Conservation (phyloP, 1,140 invertebrate species). For the Phymorhynchus buccinoides region DNA sequence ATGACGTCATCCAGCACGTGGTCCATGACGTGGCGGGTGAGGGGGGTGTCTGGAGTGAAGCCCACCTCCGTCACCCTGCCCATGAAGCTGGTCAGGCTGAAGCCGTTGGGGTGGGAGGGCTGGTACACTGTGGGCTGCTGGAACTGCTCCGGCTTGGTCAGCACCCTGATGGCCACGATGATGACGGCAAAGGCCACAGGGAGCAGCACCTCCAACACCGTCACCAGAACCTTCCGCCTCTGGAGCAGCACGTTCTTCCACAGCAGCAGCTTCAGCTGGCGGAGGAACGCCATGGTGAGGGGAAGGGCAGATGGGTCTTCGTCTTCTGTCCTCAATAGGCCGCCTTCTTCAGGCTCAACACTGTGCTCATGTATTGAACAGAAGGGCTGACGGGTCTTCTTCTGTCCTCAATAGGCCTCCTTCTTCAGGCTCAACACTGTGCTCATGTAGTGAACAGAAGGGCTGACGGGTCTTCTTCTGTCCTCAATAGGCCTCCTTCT, state of each 20-base stretch:
- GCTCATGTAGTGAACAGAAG: no score
- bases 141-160: constrained; percentile 43
- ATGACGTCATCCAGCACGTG: background rate
- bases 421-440: background rate
- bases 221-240: constrained; percentile 57
- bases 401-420: no score
- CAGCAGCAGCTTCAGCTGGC: constrained; percentile 60
- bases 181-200: constrained; percentile 63
- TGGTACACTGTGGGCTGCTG: constrained; percentile 42
- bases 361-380: no score
- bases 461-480: no score
- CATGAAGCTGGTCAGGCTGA: background rate
- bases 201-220: constrained; percentile 63
- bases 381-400: no score
- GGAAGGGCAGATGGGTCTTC: background rate
- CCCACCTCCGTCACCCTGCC: background rate
- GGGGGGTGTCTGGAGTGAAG: constrained; percentile 41
- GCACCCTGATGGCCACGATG: constrained; percentile 56
- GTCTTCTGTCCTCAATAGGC: no score
- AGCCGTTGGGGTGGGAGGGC: background rate
- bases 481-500: no score
- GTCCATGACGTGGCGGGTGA: constrained; percentile 43
- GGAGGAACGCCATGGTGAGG: constrained; percentile 42
- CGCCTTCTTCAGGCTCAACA: no score
- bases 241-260: constrained; percentile 70